These are phyloP conservation scores for Cantharis flavilabris DNA, from an alignment of 2,888 invertebrate species.

Conservation along the genomic window DNA sequence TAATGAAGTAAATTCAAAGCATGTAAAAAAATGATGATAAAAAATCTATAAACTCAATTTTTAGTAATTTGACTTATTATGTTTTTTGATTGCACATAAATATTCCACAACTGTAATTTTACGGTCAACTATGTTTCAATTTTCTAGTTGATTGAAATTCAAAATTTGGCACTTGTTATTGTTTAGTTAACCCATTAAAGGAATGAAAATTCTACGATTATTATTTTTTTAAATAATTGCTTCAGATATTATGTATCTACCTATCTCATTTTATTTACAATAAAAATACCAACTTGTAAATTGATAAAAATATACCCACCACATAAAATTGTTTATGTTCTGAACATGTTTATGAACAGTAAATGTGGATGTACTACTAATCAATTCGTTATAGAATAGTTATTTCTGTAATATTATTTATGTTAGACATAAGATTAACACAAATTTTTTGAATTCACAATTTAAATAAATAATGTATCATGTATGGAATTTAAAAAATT, in stretches of 20 bases:
- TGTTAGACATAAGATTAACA: not conserved
- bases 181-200: not conserved
- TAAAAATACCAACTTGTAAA: not conserved
- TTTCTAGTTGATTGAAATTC: too few species aligned
- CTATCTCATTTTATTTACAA: not conserved
- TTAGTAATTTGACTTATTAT: too few species aligned
- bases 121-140: too few species aligned
- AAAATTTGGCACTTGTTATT: too few species aligned
- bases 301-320: not conserved
- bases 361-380: not conserved
- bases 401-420: not conserved
- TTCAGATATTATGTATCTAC: not conserved
- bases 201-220: not conserved
- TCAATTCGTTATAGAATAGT: not conserved
- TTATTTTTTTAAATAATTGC: not conserved
- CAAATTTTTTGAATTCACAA: not conserved
- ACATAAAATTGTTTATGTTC: not conserved
- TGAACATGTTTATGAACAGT: not conserved
- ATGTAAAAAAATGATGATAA: too few species aligned
- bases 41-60: too few species aligned
- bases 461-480: not conserved
- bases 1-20: too few species aligned
- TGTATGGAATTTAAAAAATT: not conserved
- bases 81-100: too few species aligned
- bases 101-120: too few species aligned